phyloP scores from a whole-genome alignment of 2,888 invertebrate species.

The Andrena hattorfiana region DNA sequence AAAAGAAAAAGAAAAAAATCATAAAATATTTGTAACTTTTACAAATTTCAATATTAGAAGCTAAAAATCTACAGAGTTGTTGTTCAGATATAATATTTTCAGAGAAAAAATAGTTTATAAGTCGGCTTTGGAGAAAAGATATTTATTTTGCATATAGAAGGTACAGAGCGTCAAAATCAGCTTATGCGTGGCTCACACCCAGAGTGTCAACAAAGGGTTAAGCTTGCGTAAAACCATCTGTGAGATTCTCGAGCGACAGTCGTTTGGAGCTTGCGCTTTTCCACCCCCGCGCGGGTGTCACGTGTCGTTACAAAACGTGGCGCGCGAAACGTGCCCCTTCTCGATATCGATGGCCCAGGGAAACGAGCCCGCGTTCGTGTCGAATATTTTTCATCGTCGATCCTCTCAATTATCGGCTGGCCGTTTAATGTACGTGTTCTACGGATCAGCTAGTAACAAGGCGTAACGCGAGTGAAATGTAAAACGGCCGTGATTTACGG shows the following conservation, averaged over 20 bases:
- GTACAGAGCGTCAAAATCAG: too few relatives aligned
- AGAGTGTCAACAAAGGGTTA: too few relatives aligned
- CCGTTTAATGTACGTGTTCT: constrained; percentile 5
- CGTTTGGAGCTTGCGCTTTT: not conserved
- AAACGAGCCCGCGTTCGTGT: constrained; percentile 22
- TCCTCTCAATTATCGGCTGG: constrained; percentile 45
- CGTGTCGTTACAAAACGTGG: constrained; percentile 15
- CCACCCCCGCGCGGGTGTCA: not conserved
- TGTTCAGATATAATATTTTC: too few relatives aligned
- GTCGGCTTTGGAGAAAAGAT: too few relatives aligned
- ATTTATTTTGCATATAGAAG: too few relatives aligned
- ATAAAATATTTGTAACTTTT: too few relatives aligned
- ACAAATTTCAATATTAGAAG: too few relatives aligned
- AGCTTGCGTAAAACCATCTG: too few relatives aligned
- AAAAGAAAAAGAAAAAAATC: too few relatives aligned
- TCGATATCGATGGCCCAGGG: constrained; percentile 13
- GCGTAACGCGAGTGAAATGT: constrained; percentile 63
- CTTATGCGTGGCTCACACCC: too few relatives aligned
- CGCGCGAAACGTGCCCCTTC: not conserved
- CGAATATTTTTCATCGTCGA: constrained; percentile 6
- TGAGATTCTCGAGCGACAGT: not conserved
- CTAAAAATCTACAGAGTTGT: too few relatives aligned
- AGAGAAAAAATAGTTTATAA: too few relatives aligned
- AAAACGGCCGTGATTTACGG: constrained; percentile 68
- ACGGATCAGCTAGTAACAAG: constrained; percentile 19